Base-by-base conservation (phyloP, 2,797 vertebrate species). In the Todus mexicanus region DNA sequence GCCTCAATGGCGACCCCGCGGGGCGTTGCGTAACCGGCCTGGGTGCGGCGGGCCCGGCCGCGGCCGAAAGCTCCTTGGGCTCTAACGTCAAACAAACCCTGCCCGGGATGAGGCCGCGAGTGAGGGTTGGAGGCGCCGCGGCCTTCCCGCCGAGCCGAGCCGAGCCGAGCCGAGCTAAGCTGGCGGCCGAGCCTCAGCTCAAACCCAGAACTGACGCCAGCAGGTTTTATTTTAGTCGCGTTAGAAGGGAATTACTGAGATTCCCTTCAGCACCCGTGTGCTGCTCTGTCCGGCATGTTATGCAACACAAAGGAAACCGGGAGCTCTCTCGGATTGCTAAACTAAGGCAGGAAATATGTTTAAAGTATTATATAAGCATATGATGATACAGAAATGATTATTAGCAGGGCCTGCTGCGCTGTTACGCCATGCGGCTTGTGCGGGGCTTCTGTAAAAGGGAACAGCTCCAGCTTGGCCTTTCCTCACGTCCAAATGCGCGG, bases 401-500 rank as follows among this genome's bases (percentile, higher is more conserved):
- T 40, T 74, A 57, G 70, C 27, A 31, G 73, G 93, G 59, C 89
- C 59, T 84, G 37, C 45, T 83, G 65, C 56, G 33, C 16, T 72
- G 65, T 57, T 31, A 12, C 61, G 25, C 78, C 5, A 0, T 4
- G 27, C 5, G 5, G 53, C 31, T 48, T 19, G 14, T 4, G 31
- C 35, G 53, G 45, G 37, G 48, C 54, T 86, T 38, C 80, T 15
- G 35, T 59, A 5, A 50, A 63, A 12, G 21, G 25, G 20, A 59
- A 1, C 31, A 9, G 1, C 40, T 43, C 38, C 1, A 27, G 42
- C 50, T 31, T 17, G 74, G 89, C 82, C 65, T 40, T 63, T 22
- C 7, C 3, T 53, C 13, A 3, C 0, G 1, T n/a, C 63, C 38
- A 5, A 45, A 7, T 11, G 37, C n/a, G 1, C 1, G 3, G 13